Evolutionary conservation across 2,888 invertebrate species (phyloP).

Genomic region (Romanomermis culicivorax): DNA sequence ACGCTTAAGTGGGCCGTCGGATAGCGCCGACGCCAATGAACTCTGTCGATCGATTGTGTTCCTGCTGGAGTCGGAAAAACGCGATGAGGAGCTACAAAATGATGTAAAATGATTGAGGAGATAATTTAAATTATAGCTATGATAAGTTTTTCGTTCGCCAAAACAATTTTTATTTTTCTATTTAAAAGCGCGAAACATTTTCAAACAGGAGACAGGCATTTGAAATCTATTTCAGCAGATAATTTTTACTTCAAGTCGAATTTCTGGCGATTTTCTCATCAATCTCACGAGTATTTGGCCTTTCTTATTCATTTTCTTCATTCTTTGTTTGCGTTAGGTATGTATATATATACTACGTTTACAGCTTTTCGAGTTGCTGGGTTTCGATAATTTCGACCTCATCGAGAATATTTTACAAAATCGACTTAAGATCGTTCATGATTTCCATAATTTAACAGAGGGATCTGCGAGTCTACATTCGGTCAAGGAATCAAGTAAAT

Average conservation of each 20-base stretch:
- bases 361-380: constrained; percentile 59
- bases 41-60: neutral
- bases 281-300: no score
- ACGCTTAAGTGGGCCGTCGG: no score
- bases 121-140: neutral
- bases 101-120: neutral
- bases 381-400: constrained; percentile 59
- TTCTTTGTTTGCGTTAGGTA: no score
- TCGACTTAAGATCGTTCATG: constrained; percentile 28
- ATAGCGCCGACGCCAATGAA: neutral
- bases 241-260: neutral
- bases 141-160: neutral
- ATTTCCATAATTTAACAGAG: constrained; percentile 18
- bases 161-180: neutral
- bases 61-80: neutral
- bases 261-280: neutral
- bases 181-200: no score
- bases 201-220: no score
- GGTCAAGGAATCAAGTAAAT: no score
- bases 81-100: neutral
- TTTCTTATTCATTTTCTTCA: no score
- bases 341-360: no score
- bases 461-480: constrained; percentile 12
- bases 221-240: no score
- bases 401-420: constrained; percentile 46